Base-by-base conservation (phyloP, 2,888 invertebrate species). In the Ferdinandea cuprea region DNA sequence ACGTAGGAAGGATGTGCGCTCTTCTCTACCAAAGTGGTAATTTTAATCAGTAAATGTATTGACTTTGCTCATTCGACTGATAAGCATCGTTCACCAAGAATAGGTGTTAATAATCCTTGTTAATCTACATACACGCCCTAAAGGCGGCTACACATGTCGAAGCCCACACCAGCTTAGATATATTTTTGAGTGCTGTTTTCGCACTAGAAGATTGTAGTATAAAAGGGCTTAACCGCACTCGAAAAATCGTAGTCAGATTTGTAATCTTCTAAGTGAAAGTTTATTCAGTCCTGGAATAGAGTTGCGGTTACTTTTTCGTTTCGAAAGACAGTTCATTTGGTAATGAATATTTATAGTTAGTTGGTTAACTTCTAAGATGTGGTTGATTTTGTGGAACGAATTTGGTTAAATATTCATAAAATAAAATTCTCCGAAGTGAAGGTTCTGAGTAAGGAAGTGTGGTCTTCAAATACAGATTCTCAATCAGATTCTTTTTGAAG, bases 41-140 rank as follows among this genome's bases (percentile, higher is more conserved):
- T 89, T 90, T 90, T 88, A 90, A 90, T 90, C 90, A 90, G 87
- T 87, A 90, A 90, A 90, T 90, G 89, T 88, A 89, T 90, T 90
- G 89, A 89, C 86, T 88, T 86, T 88, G 87, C 83, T 87, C 87
- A 86, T 80, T 87, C 87, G 86, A 66, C 84, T 86, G 81, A 85
- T 77, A 72, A 68, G 85, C 79, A 86, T 52, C 85, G 54, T 63
- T 85, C 66, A 56, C 85, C 86, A 88, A 90, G 88, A 90, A 89
- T 88, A 87, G 88, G 85, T 87, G 86, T 88, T 89, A 89, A 89
- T 90, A 89, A 89, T 89, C 88, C 85, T 85, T 86, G 86, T 88
- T 89, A 89, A 89, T 89, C 88, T 88, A 68, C 86, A 87, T 87
- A 85, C 83, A 86, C 85, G 79, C 85, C 85, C 66, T 74, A 68